Percentiles rank a stretch among this genome's conserved stretches.
phyloP scores from a whole-genome alignment of 2,797 vertebrate species.

The Pterois miles region DNA sequence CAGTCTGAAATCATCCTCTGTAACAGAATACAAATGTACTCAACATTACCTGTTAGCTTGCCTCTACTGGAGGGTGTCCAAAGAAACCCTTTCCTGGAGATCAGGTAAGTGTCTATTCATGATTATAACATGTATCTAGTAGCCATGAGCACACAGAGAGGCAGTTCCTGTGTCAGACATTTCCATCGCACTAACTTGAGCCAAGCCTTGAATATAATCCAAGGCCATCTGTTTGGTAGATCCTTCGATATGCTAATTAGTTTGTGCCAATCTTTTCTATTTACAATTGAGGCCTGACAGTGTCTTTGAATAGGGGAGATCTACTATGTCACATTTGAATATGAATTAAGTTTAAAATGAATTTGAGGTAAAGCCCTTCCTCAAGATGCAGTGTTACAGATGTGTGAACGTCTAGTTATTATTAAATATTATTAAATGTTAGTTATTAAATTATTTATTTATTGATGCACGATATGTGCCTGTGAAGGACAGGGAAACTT shows the following conservation, averaged over 20 bases:
- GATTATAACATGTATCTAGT: conserved; percentile 50
- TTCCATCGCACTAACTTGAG: conserved; percentile 61
- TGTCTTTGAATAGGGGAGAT: conserved; percentile 30
- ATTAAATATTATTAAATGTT: too few relatives aligned
- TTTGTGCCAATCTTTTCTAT: conserved; percentile 48
- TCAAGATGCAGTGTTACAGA: not conserved
- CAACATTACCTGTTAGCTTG: not conserved
- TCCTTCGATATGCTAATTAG: conserved; percentile 69
- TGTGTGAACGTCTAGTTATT: not conserved
- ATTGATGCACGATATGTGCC: not conserved
- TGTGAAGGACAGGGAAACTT: not conserved
- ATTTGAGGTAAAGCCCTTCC: not conserved
- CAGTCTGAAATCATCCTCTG: not conserved
- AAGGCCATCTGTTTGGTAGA: conserved; percentile 72
- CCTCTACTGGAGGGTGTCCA: conserved; percentile 20
- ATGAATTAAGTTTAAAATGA: conserved; percentile 5
- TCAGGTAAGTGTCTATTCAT: conserved; percentile 50
- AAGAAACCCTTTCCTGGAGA: conserved; percentile 24
- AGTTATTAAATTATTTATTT: not conserved
- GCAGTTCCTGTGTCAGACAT: conserved; percentile 68
- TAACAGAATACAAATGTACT: not conserved
- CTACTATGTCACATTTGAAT: conserved; percentile 26
- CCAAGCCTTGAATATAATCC: conserved; percentile 72
- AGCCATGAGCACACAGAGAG: conserved; percentile 30
- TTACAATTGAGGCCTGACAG: conserved; percentile 38